Base-by-base conservation (phyloP, 2,888 invertebrate species). In the Chrysolina haemoptera region DNA sequence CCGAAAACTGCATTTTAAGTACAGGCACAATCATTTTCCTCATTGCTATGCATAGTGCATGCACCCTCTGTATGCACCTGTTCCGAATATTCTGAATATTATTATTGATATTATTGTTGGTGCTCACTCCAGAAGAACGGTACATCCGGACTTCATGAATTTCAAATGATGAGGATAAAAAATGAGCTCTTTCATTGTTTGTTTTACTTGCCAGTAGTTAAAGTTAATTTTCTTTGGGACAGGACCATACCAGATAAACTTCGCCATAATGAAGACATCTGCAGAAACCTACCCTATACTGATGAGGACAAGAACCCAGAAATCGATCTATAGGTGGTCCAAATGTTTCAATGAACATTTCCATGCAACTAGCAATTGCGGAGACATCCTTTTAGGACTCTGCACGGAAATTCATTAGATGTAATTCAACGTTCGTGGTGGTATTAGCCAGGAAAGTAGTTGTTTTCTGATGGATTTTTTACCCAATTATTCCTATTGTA, bases 101-200 rank as follows among this genome's bases (percentile, higher is more conserved):
- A 53, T 66, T 53, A 66, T 65, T 48, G 22, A 66, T 27, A 66
- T 50, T 50, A 66, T 66, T 40, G 40, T 53, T 66, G 18, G 50
- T 66, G 66, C 35, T 3, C 53, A 66, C 35, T 50, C n/a, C 66
- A 66, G 50, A 53, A 66, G 66, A 66, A 66, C 66, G 53, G 66
- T 66, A 66, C 53, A 53, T 66, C 53, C 50, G 48, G 22, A 53
- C 66, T 53, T 27, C 35, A 66, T 66, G 66, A 50, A 66, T 66
- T 22, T n/a, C 14, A 35, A 59, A 59, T 27, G 59, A 59, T 27
- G 35, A n/a, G 59, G 35, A 35, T 59, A 14, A 35, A 50, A 48
- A 66, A 66, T 66, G 66, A 66, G 40, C 11, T 22, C 46, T 12
- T 43, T 43, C 12, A 65, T 65, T 65, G 65, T 65, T 65, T 65